Conservation (phyloP, 2,888 invertebrate genomes). For the Ormyrus pomaceus region DNA sequence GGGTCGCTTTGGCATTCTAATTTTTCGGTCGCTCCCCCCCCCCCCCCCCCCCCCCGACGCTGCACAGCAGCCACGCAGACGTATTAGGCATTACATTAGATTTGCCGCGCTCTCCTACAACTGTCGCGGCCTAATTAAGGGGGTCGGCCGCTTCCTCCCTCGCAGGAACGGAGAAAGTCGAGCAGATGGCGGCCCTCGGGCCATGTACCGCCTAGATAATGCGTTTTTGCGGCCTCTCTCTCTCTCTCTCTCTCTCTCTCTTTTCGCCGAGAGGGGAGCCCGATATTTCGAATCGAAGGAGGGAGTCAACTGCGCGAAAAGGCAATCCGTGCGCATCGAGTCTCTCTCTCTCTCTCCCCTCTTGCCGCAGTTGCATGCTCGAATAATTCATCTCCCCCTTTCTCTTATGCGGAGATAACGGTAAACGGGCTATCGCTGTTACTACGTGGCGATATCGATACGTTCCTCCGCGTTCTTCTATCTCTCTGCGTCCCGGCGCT, state of each 20-base stretch:
- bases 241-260: constrained; percentile 14
- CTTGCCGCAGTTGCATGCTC: not conserved
- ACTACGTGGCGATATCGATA: constrained; percentile 27
- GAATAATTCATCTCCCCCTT: constrained; percentile 36
- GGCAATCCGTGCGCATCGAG: constrained; percentile 23
- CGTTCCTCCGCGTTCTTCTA: not conserved
- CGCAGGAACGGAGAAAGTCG: constrained; percentile 44
- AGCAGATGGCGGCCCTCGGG: constrained; percentile 74
- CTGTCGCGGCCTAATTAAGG: constrained; percentile 72
- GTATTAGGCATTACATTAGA: constrained; percentile 68
- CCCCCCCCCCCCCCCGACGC: not conserved
- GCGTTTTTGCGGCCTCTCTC: constrained; percentile 56
- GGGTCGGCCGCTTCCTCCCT: constrained; percentile 29
- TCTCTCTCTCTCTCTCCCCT: not conserved
- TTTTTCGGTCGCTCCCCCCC: constrained; percentile 5
- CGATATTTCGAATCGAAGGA: constrained; percentile 45
- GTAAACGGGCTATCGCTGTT: constrained; percentile 28
- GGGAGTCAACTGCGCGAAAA: constrained; percentile 35
- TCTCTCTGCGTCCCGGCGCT: too few species aligned
- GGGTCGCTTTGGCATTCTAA: constrained; percentile 29
- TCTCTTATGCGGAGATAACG: constrained; percentile 36
- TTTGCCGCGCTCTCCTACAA: constrained; percentile 68
- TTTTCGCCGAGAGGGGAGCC: constrained; percentile 3
- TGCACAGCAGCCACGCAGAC: not conserved
- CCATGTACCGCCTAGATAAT: constrained; percentile 66